These are phyloP conservation scores for Agriopis aurantiaria DNA, from an alignment of 2,888 invertebrate species.

Conservation along the genomic window DNA sequence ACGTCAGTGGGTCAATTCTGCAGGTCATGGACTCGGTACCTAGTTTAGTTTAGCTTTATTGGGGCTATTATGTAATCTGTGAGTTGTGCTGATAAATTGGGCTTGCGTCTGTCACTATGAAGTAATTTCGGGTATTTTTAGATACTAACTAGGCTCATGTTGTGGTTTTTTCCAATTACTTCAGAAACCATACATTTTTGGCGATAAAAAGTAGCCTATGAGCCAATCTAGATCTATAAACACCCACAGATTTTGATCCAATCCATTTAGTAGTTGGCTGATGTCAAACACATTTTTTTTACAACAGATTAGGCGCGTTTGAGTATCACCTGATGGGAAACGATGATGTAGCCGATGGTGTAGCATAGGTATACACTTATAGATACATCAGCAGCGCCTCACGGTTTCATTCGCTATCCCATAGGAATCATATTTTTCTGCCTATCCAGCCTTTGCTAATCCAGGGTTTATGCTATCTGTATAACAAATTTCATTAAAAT, in stretches of 20 bases:
- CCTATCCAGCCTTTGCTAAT: too few relatives aligned
- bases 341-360: too few relatives aligned
- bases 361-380: too few relatives aligned
- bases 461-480: too few relatives aligned
- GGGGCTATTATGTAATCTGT: conserved; percentile 23
- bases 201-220: not conserved
- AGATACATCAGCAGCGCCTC: too few relatives aligned
- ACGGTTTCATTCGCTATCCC: too few relatives aligned
- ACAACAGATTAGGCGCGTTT: too few relatives aligned
- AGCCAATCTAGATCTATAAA: not conserved
- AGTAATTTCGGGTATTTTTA: conserved; percentile 19
- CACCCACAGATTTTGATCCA: not conserved
- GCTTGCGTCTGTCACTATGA: conserved; percentile 6
- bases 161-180: not conserved
- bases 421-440: too few relatives aligned
- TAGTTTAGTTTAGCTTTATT: conserved; percentile 24
- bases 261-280: not conserved
- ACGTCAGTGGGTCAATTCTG: conserved; percentile 46
- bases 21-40: conserved; percentile 39
- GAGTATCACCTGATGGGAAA: too few relatives aligned
- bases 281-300: too few relatives aligned
- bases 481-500: too few relatives aligned
- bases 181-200: not conserved
- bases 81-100: conserved; percentile 24
- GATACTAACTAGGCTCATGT: not conserved